Conservation (phyloP, 2,797 vertebrate genomes). For the Varecia variegata region DNA sequence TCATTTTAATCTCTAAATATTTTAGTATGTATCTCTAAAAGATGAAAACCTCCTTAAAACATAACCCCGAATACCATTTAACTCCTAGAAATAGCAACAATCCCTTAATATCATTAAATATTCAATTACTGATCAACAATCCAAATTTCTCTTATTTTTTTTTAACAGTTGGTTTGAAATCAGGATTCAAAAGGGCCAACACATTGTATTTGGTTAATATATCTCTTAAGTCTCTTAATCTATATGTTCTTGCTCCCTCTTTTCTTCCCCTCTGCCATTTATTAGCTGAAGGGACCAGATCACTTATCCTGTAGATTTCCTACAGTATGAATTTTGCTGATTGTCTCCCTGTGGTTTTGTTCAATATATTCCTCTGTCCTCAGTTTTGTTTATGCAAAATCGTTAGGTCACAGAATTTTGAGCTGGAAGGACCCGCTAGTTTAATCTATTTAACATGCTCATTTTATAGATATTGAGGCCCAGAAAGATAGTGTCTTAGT, state of each 20-base stretch:
- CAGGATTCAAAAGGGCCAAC: conserved; percentile 31
- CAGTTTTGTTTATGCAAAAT: neutral
- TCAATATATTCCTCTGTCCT: neutral
- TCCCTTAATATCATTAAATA: conserved; percentile 24
- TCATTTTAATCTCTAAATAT: conserved; percentile 50
- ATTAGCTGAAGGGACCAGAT: neutral
- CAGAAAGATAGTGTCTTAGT: neutral
- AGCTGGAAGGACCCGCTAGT: conserved; percentile 1
- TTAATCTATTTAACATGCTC: conserved; percentile 3
- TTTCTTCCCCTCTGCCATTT: neutral
- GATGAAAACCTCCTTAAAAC: neutral
- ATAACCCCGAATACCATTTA: conserved; percentile 13
- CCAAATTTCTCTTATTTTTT: neutral
- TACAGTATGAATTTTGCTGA: conserved; percentile 25
- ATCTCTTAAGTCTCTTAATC: neutral
- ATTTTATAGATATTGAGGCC: conserved; percentile 22
- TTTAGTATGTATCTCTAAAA: conserved; percentile 33
- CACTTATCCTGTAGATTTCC: neutral
- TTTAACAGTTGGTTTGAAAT: neutral
- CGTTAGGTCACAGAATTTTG: conserved; percentile 16
- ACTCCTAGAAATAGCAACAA: conserved; percentile 37
- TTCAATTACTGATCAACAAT: neutral
- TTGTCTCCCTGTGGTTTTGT: neutral
- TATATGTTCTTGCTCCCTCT: neutral
- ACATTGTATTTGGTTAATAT: neutral